Evolutionary conservation across 35 echinoderm and acorn worm genomes (phyloP), one percentile per base, ranked within the genome.

Genomic region (Holothuria glaberrima): DNA sequence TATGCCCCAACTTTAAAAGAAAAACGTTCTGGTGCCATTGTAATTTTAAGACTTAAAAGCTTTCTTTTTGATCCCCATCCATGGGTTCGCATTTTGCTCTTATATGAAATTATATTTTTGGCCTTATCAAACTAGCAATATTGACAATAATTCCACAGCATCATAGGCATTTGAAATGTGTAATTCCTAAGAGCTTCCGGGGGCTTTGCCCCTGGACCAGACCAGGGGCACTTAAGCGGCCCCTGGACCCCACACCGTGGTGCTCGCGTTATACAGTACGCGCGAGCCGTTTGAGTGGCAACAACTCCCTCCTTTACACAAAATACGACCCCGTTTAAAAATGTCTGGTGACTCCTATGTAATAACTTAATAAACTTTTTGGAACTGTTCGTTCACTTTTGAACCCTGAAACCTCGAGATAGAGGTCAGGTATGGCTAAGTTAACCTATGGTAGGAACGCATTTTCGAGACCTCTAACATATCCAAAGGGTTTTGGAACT

Each of bases 1-100:
- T 65, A 65, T 14, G 13, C 62, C 62, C 62, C 62, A 65, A 24
- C 62, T 65, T 65, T 65, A 65, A 65, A 65, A 65, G 62, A 65
- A 18, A 21, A 28, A 65, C 21, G 62, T 21, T 65, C 13, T 65
- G 62, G 62, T 18, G 62, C 21, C 21, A 65, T 65, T 65, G 62
- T 65, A 9, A 65, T 65, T 65, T 4, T 65, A 65, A 21, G 28
- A 65, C 18, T 20, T 24, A 65, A n/a, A 65, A 65, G 28, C 21
- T 3, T 20, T 65, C 62, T 28, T 20, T 28, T 65, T 65, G 21
- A 4, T 21, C 28, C 28, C 13, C 21, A 65, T 65, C 62, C 7
- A 24, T 18, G 9, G 62, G 21, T 28, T 28, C 21, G 6, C 21
- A 16, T 21, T 65, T 65, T 28, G 28, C 62, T 21, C 28, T 65